Evolutionary conservation across 2,113 vertebrate species (phyloP).

Genomic region (Marmota flaviventris): DNA sequence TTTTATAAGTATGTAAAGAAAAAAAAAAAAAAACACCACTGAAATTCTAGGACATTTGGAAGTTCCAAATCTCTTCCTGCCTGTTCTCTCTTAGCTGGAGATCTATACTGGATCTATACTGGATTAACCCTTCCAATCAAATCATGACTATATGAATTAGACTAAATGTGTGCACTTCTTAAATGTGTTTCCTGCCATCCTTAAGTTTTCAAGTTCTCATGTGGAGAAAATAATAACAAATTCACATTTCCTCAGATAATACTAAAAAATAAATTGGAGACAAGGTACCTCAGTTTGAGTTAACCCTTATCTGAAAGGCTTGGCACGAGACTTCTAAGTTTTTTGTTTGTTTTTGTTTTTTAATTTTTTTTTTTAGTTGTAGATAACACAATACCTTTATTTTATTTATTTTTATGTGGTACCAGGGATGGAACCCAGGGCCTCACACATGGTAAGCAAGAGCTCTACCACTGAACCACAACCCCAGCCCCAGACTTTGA

Average conservation of each 20-base stretch:
- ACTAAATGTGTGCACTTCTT: background rate
- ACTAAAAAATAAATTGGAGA: background rate
- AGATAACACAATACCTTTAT: no score
- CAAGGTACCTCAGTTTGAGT: background rate
- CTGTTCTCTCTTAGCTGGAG: background rate
- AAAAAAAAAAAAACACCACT: background rate
- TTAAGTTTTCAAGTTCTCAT: background rate
- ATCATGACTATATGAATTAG: background rate
- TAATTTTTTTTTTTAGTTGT: no score
- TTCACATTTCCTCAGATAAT: background rate
- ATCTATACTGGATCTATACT: background rate
- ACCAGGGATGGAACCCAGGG: no score
- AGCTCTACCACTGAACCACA: no score
- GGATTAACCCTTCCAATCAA: background rate
- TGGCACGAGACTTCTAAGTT: background rate
- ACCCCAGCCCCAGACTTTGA: background rate
- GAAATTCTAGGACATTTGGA: background rate
- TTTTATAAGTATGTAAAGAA: background rate
- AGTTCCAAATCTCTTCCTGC: conserved; percentile 50
- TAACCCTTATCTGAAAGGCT: background rate
- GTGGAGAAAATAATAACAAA: conserved; percentile 26
- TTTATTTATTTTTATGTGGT: no score
- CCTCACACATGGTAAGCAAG: no score
- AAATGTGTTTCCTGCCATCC: background rate
- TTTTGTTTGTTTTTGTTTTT: no score